A percentile compares a stretch with the other conserved stretches of the same genome.
Evolutionary conservation across 2,888 invertebrate species (phyloP).

Genomic region (Parnassius mnemosyne): DNA sequence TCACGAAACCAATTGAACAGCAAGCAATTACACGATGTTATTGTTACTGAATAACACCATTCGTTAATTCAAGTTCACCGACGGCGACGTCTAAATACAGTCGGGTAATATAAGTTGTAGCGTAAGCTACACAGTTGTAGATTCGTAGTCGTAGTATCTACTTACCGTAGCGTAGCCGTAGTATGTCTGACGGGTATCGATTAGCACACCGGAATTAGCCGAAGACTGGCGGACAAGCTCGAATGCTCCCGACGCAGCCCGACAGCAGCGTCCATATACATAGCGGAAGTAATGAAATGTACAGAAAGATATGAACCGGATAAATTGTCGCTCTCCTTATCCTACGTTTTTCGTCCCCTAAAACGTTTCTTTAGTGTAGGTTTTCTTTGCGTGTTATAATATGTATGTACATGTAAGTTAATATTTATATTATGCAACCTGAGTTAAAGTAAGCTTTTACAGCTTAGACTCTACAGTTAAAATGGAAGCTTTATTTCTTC

Average conservation of each 20-base stretch:
- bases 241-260: conserved; percentile 53
- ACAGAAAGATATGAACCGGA: conserved; percentile 78
- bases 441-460: too few relatives aligned
- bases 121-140: conserved; percentile 66
- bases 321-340: conserved; percentile 75
- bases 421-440: too few relatives aligned
- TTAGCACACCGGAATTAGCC: conserved; percentile 58
- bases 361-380: conserved; percentile 36
- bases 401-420: too few relatives aligned
- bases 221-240: conserved; percentile 50
- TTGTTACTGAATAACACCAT: too few relatives aligned
- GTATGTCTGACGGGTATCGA: conserved; percentile 68
- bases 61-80: conserved; percentile 47
- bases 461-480: too few relatives aligned
- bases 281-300: conserved; percentile 79
- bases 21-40: conserved; percentile 37
- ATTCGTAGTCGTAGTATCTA: conserved; percentile 53
- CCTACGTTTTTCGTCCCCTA: conserved; percentile 64
- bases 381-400: too few relatives aligned
- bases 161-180: conserved; percentile 52
- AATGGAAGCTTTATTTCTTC: neutral
- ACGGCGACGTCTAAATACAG: conserved; percentile 50
- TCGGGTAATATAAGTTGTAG: conserved; percentile 47
- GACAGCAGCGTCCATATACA: conserved; percentile 60
- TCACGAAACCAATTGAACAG: conserved; percentile 10